A percentile compares a stretch with the other conserved stretches of the same genome.
Conservation (phyloP, 2,113 vertebrate species). For the Mesocricetus auratus region DNA sequence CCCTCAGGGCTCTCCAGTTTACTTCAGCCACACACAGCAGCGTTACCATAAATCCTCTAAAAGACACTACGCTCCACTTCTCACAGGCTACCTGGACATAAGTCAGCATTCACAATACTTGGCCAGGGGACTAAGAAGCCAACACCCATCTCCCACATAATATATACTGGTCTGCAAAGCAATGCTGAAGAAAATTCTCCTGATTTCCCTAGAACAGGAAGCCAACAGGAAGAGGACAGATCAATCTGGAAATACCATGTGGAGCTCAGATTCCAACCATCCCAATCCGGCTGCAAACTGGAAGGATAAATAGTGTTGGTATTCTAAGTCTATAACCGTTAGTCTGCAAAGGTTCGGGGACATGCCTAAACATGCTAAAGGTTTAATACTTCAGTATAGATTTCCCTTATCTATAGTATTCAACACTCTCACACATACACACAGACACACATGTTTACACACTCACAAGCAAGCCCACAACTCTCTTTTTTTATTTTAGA, state of each 20-base stretch:
- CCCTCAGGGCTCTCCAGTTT: slow-evolving; percentile 87
- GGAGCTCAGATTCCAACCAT: neutral
- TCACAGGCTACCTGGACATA: neutral
- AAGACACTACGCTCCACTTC: slow-evolving; percentile 75
- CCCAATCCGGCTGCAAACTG: neutral
- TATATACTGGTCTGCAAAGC: neutral
- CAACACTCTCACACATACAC: no score
- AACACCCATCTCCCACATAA: slow-evolving; percentile 17
- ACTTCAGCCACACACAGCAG: slow-evolving; percentile 82
- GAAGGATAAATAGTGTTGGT: neutral
- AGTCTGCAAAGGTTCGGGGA: neutral
- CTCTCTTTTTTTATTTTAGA: no score
- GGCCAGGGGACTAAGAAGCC: slow-evolving; percentile 19
- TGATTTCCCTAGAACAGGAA: neutral
- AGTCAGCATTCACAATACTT: neutral
- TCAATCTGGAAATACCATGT: neutral
- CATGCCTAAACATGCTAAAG: neutral
- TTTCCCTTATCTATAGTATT: neutral
- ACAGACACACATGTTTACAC: no score
- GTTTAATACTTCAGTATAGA: neutral
- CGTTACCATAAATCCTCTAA: slow-evolving; percentile 85
- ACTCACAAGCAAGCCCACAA: no score
- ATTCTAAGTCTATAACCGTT: neutral
- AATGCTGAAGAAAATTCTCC: neutral
- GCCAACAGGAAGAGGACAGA: neutral